Evolutionary conservation across 2,113 vertebrate genomes (phyloP), one percentile per base, ranked within the genome.

Genomic region (Actinemys pallida): DNA sequence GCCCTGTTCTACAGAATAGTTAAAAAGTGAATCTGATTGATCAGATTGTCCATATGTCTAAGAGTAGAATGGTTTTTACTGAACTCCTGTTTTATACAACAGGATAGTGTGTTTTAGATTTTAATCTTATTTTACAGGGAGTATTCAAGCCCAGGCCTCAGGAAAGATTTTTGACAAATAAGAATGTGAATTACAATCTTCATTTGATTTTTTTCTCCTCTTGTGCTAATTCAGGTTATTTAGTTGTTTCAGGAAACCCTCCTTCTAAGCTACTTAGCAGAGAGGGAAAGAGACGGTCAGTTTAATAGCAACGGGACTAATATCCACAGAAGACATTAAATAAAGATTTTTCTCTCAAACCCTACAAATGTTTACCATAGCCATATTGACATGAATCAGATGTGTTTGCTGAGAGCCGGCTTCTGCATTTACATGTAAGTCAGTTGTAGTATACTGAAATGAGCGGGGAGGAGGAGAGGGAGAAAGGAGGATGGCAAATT

Each of bases 351-450:
- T 9, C 75, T 8, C 75, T 39, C 56, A 0, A 1, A 24, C 82
- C 9, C 4, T 0, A 2, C 20, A 5, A 17, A 13, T 2, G 1
- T 2, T 29, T 42, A 24, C 10, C 14, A 52, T 35, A 50, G 52
- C 45, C 0, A 2, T 1, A 1, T 0, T 0, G 24, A 4, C 0
- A 19, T 1, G 1, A 5, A 0, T 2, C 53, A 1, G 49, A 0
- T 1, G 12, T 2, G n/a, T 0, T 81, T 52, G 62, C 49, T 52
- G 62, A 54, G 20, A 29, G 56, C 27, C 25, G 39, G 69, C 52
- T 75, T 53, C 72, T 45, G 84, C 27, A 24, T 14, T 17, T 1
- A 59, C 56, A 86, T 86, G 62, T 49, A 0, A 35, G 6, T 3
- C 1, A 16, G 2, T 2, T 10, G 0, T 0, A 0, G 12, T 87